phyloP scores from a whole-genome alignment of 2,888 invertebrate genomes.

The Campoletis raptor region DNA sequence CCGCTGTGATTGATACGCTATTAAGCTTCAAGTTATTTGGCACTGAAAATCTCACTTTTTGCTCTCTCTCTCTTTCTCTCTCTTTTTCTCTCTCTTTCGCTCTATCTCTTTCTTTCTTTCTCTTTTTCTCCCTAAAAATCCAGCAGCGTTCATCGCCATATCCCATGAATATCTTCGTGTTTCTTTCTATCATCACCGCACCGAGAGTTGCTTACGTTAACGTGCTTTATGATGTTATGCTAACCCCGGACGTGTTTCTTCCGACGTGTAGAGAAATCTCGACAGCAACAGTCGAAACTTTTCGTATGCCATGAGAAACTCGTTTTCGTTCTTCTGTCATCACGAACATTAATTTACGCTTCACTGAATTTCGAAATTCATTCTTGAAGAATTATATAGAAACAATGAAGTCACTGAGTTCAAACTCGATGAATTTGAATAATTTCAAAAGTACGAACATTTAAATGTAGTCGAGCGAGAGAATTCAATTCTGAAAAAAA shows the following conservation, averaged over 20 bases:
- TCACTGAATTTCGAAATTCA: background rate
- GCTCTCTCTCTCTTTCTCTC: background rate
- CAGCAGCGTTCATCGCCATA: constrained; percentile 37
- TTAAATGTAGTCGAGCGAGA: background rate
- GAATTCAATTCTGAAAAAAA: background rate
- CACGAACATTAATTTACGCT: constrained; percentile 12
- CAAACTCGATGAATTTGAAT: background rate
- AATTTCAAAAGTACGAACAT: background rate
- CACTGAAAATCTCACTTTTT: constrained; percentile 38
- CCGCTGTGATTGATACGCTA: constrained; percentile 72
- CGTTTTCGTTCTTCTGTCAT: constrained; percentile 12
- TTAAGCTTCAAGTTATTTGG: constrained; percentile 55
- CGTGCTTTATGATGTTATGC: constrained; percentile 80
- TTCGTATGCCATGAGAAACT: constrained; percentile 36
- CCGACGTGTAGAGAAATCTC: constrained; percentile 62
- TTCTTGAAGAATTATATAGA: background rate
- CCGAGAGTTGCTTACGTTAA: constrained; percentile 75
- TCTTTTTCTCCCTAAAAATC: background rate
- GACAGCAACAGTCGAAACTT: constrained; percentile 49
- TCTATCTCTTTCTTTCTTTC: background rate
- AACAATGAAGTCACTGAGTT: background rate
- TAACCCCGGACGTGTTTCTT: constrained; percentile 73
- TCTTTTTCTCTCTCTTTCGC: background rate
- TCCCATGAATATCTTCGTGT: constrained; percentile 43
- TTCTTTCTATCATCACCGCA: constrained; percentile 45